phyloP scores from a whole-genome alignment of 1,140 invertebrate species.

The Trichomalopsis sarcophagae region DNA sequence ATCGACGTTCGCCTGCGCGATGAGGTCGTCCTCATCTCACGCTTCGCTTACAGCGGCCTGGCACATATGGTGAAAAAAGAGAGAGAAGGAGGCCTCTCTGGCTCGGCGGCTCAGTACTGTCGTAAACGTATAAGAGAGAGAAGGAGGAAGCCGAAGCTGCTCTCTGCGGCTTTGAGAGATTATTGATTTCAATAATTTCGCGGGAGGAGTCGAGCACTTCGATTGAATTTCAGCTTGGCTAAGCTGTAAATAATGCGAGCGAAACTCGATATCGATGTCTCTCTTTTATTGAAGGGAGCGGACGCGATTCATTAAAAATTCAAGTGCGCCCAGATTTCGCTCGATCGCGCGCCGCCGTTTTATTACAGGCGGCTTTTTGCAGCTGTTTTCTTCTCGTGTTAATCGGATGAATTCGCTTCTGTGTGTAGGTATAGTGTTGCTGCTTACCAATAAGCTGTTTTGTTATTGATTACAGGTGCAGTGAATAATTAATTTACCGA shows the following conservation, averaged over 20 bases:
- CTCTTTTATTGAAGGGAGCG: background rate
- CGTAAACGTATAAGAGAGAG: background rate
- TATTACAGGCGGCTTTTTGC: background rate
- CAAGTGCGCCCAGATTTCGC: background rate
- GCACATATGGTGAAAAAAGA: slow-evolving; percentile 28
- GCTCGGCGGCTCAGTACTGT: background rate
- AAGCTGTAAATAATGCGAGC: background rate
- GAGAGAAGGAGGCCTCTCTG: background rate
- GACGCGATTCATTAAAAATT: slow-evolving; percentile 1
- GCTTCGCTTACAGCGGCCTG: background rate
- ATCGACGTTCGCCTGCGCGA: slow-evolving; percentile 1
- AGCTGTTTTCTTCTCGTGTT: background rate
- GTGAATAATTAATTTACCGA: too few species aligned
- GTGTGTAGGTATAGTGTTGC: too few species aligned
- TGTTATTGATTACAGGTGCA: too few species aligned
- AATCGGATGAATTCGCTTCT: background rate
- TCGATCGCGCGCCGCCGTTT: background rate
- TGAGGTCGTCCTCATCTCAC: slow-evolving; percentile 10
- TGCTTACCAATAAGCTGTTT: too few species aligned
- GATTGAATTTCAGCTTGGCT: slow-evolving; percentile 9
- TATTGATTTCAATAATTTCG: slow-evolving; percentile 42
- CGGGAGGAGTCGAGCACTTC: background rate
- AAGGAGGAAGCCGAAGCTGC: background rate
- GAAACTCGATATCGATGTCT: background rate
- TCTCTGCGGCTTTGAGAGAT: background rate